Evolutionary conservation across 2,888 invertebrate species (phyloP).

Genomic region (Palloptera scutellata): DNA sequence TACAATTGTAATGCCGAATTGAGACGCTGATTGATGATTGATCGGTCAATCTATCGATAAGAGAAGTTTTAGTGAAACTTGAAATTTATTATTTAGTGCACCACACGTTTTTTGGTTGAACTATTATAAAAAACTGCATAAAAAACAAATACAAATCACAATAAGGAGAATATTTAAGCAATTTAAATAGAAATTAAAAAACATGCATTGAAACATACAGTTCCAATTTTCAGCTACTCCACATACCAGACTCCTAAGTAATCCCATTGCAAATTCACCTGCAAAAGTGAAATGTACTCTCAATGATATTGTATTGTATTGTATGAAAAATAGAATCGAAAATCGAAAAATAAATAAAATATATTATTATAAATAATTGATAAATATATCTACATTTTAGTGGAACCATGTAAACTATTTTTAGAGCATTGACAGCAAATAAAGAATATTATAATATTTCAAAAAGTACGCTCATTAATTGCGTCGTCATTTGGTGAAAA

Average conservation of each 20-base stretch:
- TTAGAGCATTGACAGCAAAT: slow-evolving; percentile 64
- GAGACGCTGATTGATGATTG: too few relatives aligned
- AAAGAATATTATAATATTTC: slow-evolving; percentile 24
- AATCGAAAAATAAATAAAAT: slow-evolving; percentile 7
- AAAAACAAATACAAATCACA: too few relatives aligned
- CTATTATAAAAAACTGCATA: too few relatives aligned
- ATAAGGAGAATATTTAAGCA: too few relatives aligned
- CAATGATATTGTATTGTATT: background rate
- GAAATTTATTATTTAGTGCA: too few relatives aligned
- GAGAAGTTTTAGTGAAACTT: too few relatives aligned
- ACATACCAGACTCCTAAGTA: background rate
- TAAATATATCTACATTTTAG: slow-evolving; percentile 59
- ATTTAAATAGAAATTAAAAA: slow-evolving; percentile 4
- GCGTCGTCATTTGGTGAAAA: too few relatives aligned
- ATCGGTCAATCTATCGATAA: too few relatives aligned
- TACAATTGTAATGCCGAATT: too few relatives aligned
- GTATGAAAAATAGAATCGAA: slow-evolving; percentile 7
- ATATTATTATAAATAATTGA: slow-evolving; percentile 23
- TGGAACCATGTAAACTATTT: slow-evolving; percentile 64
- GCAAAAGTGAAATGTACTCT: background rate
- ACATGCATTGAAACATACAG: slow-evolving; percentile 24
- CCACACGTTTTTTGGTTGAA: too few relatives aligned
- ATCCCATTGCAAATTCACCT: slow-evolving; percentile 6
- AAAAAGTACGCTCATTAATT: too few relatives aligned
- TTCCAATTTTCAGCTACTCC: background rate